Base-by-base conservation (phyloP, 2,113 vertebrate genomes). In the Thalassarche chlororhynchos region DNA sequence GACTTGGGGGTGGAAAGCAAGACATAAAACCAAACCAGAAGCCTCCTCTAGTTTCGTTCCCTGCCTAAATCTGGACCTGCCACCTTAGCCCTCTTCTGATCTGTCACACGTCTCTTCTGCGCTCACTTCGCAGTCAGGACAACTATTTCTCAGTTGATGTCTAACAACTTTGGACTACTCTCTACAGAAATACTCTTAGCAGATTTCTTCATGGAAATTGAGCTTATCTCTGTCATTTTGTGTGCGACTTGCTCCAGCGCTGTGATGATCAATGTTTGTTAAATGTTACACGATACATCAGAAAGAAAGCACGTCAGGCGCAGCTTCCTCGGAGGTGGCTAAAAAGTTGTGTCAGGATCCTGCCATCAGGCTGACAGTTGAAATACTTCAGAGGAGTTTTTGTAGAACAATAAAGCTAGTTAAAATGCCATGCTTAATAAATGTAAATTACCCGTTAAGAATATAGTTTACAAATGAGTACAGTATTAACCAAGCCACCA, bases 401-500 rank as follows among this genome's bases (percentile, higher is more conserved):
- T 60, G 55, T 9, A 76, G 75, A 88, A 71, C 49, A 69, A 18
- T 6, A 61, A 34, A 91, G 78, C 72, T 83, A 57, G 77, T 74
- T 88, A 91, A 89, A 90, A 91, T 23, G 36, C 57, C 68, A 42
- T 2, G 9, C 87, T 94, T 90, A 93, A 90, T 95, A 94, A 93
- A 93, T 77, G 88, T 79, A 85, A 96, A 91, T 86, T 94, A 87
- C 93, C 92, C 44, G 11, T 77, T 95, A 89, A 91, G 61, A 96
- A 64, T 8, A 54, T 0, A 82, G 68, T 38, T 85, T 74, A 54
- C 25, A 87, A 57, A 86, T 20, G 12, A 95, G 79, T 74, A 97
- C 65, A 76, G 86, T 62, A 77, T 89, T 93, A 93, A 97, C 82
- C 79, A 93, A 95, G 91, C 84, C 97, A 98, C 94, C 83, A 58